These are phyloP conservation scores for Delichon dasypus DNA, from an alignment of 2,797 vertebrate genomes.

Conservation along the genomic window DNA sequence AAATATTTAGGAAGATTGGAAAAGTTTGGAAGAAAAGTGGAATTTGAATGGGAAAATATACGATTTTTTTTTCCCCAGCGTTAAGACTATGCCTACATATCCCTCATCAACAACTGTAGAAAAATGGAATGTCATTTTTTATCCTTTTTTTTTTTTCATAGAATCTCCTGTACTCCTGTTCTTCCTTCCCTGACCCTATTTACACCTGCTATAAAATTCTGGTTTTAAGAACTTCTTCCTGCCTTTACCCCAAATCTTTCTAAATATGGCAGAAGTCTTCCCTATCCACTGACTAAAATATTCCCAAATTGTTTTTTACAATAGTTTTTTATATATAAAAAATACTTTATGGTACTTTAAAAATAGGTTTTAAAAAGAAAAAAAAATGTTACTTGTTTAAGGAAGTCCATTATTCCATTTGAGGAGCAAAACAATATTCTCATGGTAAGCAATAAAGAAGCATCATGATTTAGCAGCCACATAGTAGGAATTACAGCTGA, in stretches of 20 bases:
- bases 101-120: background rate
- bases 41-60: background rate
- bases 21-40: background rate
- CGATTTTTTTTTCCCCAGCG: accelerated
- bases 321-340: background rate
- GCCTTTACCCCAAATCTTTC: background rate
- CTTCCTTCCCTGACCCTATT: background rate
- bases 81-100: background rate
- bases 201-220: background rate
- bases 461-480: background rate
- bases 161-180: background rate
- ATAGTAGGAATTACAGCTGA: background rate
- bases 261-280: background rate
- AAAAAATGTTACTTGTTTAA: background rate
- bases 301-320: background rate
- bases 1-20: background rate
- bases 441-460: background rate
- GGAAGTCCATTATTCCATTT: background rate
- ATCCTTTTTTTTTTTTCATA: background rate
- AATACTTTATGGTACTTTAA: background rate
- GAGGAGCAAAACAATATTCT: background rate
- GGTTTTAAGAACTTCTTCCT: background rate
- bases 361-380: background rate
- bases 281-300: background rate
- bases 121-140: accelerated